Conservation (phyloP, 2,888 invertebrate species). For the Epistrophe grossulariae region DNA sequence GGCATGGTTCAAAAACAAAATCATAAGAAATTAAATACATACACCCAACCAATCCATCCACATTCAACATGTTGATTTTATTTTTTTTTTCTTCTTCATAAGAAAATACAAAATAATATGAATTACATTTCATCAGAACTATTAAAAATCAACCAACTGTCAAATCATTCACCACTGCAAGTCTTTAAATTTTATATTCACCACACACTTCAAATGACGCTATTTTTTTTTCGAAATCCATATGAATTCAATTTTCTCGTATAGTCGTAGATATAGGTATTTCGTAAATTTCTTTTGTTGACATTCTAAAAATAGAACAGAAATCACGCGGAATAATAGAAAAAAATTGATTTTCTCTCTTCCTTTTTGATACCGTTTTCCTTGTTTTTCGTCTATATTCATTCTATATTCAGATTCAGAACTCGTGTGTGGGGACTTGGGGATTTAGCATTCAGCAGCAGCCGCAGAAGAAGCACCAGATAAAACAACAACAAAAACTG, state of each 20-base stretch:
- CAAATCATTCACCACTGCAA: constrained; percentile 29
- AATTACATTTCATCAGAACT: background rate
- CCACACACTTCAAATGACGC: constrained; percentile 15
- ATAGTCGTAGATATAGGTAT: background rate
- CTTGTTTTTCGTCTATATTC: constrained; percentile 6
- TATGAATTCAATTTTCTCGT: background rate
- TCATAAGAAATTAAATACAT: background rate
- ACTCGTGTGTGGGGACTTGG: background rate
- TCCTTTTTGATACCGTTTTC: constrained; percentile 8
- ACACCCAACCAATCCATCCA: background rate
- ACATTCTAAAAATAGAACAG: constrained; percentile 30
- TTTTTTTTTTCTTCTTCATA: background rate
- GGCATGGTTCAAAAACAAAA: background rate
- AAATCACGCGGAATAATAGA: constrained; percentile 33
- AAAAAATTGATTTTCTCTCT: constrained; percentile 39
- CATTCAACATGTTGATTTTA: constrained; percentile 29
- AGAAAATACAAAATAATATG: background rate
- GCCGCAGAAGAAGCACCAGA: background rate
- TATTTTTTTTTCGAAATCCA: background rate
- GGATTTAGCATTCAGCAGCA: background rate
- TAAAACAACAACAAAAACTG: background rate
- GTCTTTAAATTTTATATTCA: constrained; percentile 19
- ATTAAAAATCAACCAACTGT: constrained; percentile 37
- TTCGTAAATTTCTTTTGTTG: constrained; percentile 33
- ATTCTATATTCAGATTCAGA: constrained; percentile 21